A percentile compares a stretch with the other conserved stretches of the same genome.
Evolutionary conservation across 2,113 vertebrate genomes (phyloP).

Genomic region (Heterochromis multidens): DNA sequence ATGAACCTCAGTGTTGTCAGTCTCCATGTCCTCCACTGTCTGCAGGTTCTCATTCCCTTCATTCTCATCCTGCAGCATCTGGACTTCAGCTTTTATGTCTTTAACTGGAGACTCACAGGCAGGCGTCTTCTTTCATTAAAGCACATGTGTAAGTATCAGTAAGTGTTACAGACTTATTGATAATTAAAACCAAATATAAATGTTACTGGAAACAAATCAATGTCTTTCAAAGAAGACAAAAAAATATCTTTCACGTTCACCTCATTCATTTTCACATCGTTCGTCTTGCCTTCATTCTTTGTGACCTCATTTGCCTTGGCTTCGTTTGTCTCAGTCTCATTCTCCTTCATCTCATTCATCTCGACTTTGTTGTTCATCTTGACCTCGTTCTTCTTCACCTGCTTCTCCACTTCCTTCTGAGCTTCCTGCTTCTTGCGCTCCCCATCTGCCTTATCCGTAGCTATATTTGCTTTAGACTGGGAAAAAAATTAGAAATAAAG

Average conservation of each 20-base stretch:
- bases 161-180: neutral
- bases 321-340: neutral
- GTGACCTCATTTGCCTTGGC: neutral
- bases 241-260: neutral
- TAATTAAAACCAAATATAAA: neutral
- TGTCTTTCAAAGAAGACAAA: neutral
- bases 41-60: neutral
- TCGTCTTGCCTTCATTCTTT: neutral
- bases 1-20: too few relatives aligned
- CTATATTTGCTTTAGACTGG: neutral
- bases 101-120: neutral
- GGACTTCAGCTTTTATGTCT: neutral
- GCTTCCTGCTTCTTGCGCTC: neutral
- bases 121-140: neutral
- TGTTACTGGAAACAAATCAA: neutral
- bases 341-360: fast-evolving
- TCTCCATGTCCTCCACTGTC: too few relatives aligned
- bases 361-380: neutral
- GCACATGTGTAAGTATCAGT: too few relatives aligned
- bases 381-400: neutral
- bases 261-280: neutral
- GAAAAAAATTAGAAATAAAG: neutral
- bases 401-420: neutral
- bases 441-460: neutral
- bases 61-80: neutral